These are phyloP conservation scores for Halcyon leucocephala DNA, from an alignment of 2,797 vertebrate species.

Conservation along the genomic window DNA sequence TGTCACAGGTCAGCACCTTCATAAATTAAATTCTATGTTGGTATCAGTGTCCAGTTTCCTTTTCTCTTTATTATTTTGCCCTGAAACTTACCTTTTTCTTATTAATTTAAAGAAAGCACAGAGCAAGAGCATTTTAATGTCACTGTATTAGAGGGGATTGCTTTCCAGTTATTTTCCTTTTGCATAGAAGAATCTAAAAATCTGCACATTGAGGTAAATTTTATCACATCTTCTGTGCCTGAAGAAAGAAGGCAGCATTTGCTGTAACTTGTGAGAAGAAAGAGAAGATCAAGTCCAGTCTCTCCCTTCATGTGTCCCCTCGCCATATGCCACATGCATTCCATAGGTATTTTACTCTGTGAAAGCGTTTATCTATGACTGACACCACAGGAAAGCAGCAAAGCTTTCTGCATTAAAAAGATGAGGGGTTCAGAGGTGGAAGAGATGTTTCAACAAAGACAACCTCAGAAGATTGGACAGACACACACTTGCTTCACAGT, in stretches of 20 bases:
- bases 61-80: slow-evolving; percentile 43
- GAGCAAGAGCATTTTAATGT: neutral
- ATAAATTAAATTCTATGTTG: slow-evolving; percentile 49
- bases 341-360: neutral
- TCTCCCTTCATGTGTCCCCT: neutral
- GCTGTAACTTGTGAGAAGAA: neutral
- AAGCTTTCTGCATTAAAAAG: neutral
- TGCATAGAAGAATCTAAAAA: neutral
- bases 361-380: neutral
- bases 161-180: neutral
- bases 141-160: neutral
- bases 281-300: neutral
- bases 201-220: neutral
- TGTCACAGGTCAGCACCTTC: slow-evolving; percentile 36
- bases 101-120: neutral
- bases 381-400: neutral
- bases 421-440: neutral
- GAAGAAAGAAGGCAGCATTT: neutral
- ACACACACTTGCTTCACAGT: neutral
- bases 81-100: slow-evolving; percentile 30
- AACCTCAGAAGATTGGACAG: neutral
- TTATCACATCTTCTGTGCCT: neutral
- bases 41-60: slow-evolving; percentile 13
- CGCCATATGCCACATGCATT: rapidly evolving
- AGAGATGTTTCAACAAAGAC: neutral